Evolutionary conservation across 2,888 invertebrate genomes (phyloP).

Genomic region (Apantesis nais): DNA sequence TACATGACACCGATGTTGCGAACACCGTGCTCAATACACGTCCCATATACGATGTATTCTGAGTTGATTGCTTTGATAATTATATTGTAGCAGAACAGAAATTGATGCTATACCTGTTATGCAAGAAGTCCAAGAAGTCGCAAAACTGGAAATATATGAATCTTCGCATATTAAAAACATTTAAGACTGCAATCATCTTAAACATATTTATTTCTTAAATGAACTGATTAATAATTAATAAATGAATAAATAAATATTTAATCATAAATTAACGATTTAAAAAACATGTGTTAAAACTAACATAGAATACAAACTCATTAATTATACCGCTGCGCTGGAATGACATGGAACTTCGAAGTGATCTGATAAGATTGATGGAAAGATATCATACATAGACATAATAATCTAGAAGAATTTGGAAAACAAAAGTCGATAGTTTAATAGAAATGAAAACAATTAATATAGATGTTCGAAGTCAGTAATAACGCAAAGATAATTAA

Average conservation of each 20-base stretch:
- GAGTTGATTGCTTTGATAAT: neutral
- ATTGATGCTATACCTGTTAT: neutral
- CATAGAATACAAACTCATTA: neutral
- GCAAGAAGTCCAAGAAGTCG: too few species aligned
- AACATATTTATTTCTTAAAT: neutral
- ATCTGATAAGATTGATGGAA: neutral
- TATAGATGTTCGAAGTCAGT: slow-evolving; percentile 4
- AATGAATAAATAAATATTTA: too few species aligned
- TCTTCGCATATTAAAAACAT: too few species aligned
- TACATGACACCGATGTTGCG: slow-evolving; percentile 9
- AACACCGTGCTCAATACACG: slow-evolving; percentile 1
- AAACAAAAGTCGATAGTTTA: neutral
- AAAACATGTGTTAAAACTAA: neutral
- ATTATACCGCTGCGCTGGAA: too few species aligned
- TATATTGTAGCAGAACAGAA: neutral
- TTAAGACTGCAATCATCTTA: too few species aligned
- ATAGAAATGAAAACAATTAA: neutral
- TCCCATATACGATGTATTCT: neutral
- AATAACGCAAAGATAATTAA: slow-evolving; percentile 20
- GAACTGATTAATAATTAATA: neutral
- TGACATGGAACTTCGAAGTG: neutral
- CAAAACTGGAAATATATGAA: neutral
- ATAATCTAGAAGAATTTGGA: neutral
- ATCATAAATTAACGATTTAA: too few species aligned
- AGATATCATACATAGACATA: neutral